A percentile compares a stretch with the other conserved stretches of the same genome.
Evolutionary conservation across 2,888 invertebrate species (phyloP).

Genomic region (Pimpla rufipes): DNA sequence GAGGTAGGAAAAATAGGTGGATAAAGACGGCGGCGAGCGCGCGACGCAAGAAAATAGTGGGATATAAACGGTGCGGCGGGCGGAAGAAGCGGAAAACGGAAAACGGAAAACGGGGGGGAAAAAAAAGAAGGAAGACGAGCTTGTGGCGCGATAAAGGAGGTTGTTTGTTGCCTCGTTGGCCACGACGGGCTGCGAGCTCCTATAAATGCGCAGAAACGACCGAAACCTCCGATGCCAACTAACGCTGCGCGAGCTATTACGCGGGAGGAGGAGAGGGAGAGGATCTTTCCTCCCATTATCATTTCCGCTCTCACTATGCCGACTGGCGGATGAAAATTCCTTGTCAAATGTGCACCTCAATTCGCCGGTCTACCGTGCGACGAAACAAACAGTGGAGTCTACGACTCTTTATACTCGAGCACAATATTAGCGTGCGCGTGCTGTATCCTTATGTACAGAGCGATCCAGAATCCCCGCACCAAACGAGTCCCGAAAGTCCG

Average conservation of each 20-base stretch:
- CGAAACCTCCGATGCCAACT: conserved; percentile 73
- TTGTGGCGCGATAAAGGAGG: conserved; percentile 70
- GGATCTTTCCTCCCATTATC: conserved; percentile 14
- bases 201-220: conserved; percentile 63
- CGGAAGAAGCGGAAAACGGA: conserved; percentile 40
- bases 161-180: conserved; percentile 79
- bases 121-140: conserved; percentile 65
- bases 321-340: conserved; percentile 32
- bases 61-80: conserved; percentile 26
- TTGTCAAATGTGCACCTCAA: not conserved
- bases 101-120: conserved; percentile 38
- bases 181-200: conserved; percentile 55
- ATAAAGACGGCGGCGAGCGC: conserved; percentile 60
- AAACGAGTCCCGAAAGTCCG: too few relatives aligned
- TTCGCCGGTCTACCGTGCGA: too few relatives aligned
- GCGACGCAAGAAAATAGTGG: conserved; percentile 42
- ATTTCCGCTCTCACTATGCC: conserved; percentile 22
- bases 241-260: conserved; percentile 57
- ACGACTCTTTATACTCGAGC: too few relatives aligned
- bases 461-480: too few relatives aligned
- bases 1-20: conserved; percentile 66
- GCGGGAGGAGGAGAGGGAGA: conserved; percentile 12
- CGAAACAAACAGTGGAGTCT: too few relatives aligned
- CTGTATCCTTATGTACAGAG: too few relatives aligned
- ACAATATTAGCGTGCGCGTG: too few relatives aligned